Evolutionary conservation across 2,888 invertebrate species (phyloP).

Genomic region (Agonopterix heracliana): DNA sequence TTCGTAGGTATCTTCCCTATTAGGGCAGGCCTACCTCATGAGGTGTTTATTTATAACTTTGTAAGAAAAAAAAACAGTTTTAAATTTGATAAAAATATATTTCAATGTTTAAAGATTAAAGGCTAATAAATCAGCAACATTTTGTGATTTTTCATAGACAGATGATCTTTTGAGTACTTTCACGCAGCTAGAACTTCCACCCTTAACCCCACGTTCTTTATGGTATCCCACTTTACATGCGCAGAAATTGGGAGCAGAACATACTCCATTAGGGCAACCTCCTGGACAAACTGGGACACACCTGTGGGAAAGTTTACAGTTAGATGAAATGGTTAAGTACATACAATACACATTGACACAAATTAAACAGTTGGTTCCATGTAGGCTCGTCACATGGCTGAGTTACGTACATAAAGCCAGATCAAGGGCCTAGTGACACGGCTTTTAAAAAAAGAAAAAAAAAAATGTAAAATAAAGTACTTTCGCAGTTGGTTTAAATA

Average conservation of each 20-base stretch:
- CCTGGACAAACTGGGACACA: constrained; percentile 79
- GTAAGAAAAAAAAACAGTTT: neutral
- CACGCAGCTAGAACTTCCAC: constrained; percentile 79
- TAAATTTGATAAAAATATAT: neutral
- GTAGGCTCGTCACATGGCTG: no score
- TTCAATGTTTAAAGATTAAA: constrained; percentile 16
- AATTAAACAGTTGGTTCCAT: no score
- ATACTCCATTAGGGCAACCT: constrained; percentile 85
- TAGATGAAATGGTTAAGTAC: no score
- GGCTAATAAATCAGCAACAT: constrained; percentile 25
- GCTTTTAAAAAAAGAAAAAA: no score
- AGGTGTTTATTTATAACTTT: no score
- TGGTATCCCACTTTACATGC: constrained; percentile 82
- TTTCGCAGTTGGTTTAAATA: no score
- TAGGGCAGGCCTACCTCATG: no score
- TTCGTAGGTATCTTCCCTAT: no score
- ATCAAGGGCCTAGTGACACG: no score
- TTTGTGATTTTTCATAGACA: constrained; percentile 7
- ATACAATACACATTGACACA: no score
- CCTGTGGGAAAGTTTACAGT: constrained; percentile 26
- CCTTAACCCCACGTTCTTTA: constrained; percentile 78
- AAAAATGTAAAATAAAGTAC: no score
- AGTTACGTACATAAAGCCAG: no score
- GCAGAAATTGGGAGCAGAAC: constrained; percentile 84
- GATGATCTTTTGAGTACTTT: constrained; percentile 56